These are phyloP conservation scores for Pseudorectes ferrugineus DNA, from an alignment of 2,113 vertebrate species.

Conservation along the genomic window DNA sequence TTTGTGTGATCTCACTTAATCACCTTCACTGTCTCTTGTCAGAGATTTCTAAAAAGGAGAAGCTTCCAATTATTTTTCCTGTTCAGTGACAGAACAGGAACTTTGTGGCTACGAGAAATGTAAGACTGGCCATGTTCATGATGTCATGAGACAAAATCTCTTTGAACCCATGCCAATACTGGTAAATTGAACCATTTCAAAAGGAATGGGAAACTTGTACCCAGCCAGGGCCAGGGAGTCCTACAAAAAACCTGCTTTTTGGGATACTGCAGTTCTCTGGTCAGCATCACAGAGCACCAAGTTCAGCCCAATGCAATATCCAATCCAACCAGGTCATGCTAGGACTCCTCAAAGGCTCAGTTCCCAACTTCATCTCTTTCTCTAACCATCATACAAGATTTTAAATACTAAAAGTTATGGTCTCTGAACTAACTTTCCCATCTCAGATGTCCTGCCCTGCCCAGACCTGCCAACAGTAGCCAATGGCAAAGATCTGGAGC, in stretches of 20 bases:
- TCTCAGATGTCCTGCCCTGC: neutral
- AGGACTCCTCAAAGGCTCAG: neutral
- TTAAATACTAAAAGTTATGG: neutral
- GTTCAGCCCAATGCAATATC: neutral
- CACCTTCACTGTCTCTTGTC: neutral
- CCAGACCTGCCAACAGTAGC: neutral
- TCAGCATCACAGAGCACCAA: neutral
- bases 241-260: neutral
- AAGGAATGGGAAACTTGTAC: neutral
- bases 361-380: neutral
- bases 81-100: neutral
- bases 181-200: neutral
- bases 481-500: neutral
- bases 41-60: neutral
- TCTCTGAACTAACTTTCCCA: neutral
- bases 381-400: neutral
- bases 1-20: neutral
- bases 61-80: neutral
- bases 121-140: neutral
- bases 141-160: neutral
- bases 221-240: neutral
- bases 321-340: neutral
- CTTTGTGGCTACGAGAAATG: neutral
- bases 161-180: neutral
- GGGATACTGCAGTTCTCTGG: neutral